Evolutionary conservation across 1,140 invertebrate species (phyloP), one percentile per base, ranked within the genome.

Genomic region (Achroia grisella): DNA sequence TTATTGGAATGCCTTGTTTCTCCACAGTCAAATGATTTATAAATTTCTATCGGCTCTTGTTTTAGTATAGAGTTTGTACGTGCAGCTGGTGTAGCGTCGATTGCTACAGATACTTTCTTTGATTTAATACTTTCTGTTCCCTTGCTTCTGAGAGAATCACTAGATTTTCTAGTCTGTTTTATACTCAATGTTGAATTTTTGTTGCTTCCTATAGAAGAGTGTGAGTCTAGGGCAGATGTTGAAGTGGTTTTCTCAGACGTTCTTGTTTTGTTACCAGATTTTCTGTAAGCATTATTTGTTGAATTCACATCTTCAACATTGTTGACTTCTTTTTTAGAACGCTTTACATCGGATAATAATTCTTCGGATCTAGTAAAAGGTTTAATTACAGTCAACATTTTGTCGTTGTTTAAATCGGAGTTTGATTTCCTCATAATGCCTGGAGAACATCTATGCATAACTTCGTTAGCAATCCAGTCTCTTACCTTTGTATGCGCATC

Each of bases 401-500:
- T 86, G 5, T 86, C 75, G 52, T 81, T 66, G 37, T 83, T 77
- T 28, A 87, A 66, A 48, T 89, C 87, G 4, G 74, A 52, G 44
- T 89, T 88, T 15, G 77, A 62, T 61, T 88, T 90, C 42, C 89
- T 80, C 13, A 91, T 63, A 60, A 90, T 89, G 46, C 86, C 87
- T 1, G 92, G 92, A 10, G 91, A 92, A 62, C 90, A 92, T 71
- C 90, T 88, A 61, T 92, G 89, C 50, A 91, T 88, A 35, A 92
- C 90, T 81, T 92, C 92, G 52, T 93, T 88, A 1, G 92, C 89
- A 54, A 95, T 95, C 94, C 94, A 95, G 44, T 95, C 93, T 44
- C 90, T 89, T 1, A 95, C 94, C 87, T 95, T 94, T 8, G 93
- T 92, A 61, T 94, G 92, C 0, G 94, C 92, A 66, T 95, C 93